Conservation (phyloP, 2,113 vertebrate genomes). For the Haemorhous mexicanus region DNA sequence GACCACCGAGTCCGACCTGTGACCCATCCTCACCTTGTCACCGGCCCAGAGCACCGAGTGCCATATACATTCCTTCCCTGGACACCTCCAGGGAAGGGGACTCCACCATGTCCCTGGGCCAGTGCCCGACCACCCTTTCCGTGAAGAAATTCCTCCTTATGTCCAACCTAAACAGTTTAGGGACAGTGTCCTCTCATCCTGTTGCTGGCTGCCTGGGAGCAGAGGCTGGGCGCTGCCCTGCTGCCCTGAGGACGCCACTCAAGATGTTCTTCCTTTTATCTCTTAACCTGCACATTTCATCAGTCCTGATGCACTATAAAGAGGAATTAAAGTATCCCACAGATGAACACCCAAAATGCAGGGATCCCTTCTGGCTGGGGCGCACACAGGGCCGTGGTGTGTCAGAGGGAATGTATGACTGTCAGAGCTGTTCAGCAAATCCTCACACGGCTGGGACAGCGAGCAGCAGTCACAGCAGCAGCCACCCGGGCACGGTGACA, state of each 20-base stretch:
- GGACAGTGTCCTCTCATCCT: background rate
- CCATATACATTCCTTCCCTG: background rate
- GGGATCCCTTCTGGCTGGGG: background rate
- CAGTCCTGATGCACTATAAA: background rate
- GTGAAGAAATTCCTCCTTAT: background rate
- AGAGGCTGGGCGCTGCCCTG: background rate
- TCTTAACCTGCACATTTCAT: background rate
- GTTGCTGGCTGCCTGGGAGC: background rate
- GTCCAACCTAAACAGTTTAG: background rate
- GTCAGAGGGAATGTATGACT: background rate
- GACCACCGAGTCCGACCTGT: background rate
- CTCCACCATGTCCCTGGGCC: background rate
- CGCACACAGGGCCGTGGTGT: background rate
- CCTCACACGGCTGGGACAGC: background rate
- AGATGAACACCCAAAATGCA: background rate
- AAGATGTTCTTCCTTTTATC: background rate
- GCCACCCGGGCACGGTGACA: background rate
- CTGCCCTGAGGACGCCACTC: background rate
- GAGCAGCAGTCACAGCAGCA: background rate
- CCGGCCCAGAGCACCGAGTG: background rate
- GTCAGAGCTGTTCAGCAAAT: background rate
- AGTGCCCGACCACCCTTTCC: background rate
- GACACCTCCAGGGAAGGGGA: too few relatives aligned
- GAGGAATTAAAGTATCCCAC: background rate
- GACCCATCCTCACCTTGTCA: background rate